Conservation (phyloP, 2,888 invertebrate species). For the Chorisops tibialis region DNA sequence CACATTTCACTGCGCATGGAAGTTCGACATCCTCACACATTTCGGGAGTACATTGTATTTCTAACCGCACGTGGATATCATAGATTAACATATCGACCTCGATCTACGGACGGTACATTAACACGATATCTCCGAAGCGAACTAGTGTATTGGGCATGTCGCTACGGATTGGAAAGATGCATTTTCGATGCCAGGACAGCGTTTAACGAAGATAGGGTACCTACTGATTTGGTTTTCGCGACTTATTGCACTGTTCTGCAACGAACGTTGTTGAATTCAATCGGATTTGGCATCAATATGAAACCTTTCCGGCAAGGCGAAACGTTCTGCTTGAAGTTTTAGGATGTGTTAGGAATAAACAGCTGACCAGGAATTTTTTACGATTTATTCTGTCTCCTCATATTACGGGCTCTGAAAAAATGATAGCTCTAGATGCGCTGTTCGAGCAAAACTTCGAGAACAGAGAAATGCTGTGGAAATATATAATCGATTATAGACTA, state of each 20-base stretch:
- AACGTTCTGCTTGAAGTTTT: not conserved
- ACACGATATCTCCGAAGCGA: slow-evolving; percentile 60
- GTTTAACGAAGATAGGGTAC: not conserved
- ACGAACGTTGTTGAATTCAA: not conserved
- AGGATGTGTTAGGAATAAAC: not conserved
- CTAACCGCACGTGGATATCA: slow-evolving; percentile 50
- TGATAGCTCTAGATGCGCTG: too few relatives aligned
- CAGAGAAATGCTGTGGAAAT: too few relatives aligned
- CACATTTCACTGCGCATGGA: slow-evolving; percentile 45
- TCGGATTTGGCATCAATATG: not conserved
- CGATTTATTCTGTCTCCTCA: too few relatives aligned
- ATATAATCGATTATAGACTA: too few relatives aligned
- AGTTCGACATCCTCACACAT: slow-evolving; percentile 36
- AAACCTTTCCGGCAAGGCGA: not conserved
- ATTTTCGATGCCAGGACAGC: not conserved
- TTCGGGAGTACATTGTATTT: slow-evolving; percentile 52
- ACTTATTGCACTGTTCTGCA: not conserved
- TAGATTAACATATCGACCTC: too few relatives aligned
- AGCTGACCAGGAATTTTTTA: too few relatives aligned
- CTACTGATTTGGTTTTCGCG: not conserved
- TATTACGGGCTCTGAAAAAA: too few relatives aligned
- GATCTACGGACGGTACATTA: slow-evolving; percentile 56
- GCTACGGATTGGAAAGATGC: not conserved
- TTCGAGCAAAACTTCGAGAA: too few relatives aligned
- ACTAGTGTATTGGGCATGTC: slow-evolving; percentile 62